Base-by-base conservation (phyloP, 2,113 vertebrate genomes). In the Thalassarche chlororhynchos region DNA sequence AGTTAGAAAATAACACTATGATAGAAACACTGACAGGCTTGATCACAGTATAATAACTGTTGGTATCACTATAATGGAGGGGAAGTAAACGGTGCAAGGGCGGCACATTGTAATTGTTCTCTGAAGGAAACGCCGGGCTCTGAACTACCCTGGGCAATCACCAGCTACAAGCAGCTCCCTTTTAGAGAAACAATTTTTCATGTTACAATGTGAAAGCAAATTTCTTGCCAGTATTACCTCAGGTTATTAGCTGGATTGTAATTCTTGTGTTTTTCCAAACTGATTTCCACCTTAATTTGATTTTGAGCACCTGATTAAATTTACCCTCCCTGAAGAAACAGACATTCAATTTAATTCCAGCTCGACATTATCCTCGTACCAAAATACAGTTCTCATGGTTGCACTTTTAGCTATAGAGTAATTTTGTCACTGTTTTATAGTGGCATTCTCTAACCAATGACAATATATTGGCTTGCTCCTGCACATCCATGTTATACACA, bases 231-330 rank as follows among this genome's bases (percentile, higher is more conserved):
- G 83, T 88, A 90, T 97, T 98, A 97, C 93, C 85, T 93, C 93
- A 89, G 94, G 94, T 97, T 94, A 95, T 98, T 97, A 98, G 82
- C 90, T 90, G 81, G 94, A 93, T 96, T 96, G 96, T 96, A 96
- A 97, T 96, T 94, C 92, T 89, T 94, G 49, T 88, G 89, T 90
- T 97, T 96, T 96, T 93, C 95, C 95, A 84, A 97, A 91, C 83
- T 90, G 96, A 91, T 95, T 98, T 96, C 83, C 93, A 79, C 93
- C 93, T 93, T 97, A 95, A 97, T 97, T 97, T 97, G 79, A 97
- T 97, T 96, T 89, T 95, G 80, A 97, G 92, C 72, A 95, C 69
- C 93, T 96, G 94, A 97, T 97, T 97, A 96, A 95, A 98, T 96
- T 97, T 97, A 81, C 75, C 69, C 61, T 97, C 88, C 85, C 95